Evolutionary conservation across 2,113 vertebrate genomes (phyloP).

Genomic region (Psilopogon haemacephalus): DNA sequence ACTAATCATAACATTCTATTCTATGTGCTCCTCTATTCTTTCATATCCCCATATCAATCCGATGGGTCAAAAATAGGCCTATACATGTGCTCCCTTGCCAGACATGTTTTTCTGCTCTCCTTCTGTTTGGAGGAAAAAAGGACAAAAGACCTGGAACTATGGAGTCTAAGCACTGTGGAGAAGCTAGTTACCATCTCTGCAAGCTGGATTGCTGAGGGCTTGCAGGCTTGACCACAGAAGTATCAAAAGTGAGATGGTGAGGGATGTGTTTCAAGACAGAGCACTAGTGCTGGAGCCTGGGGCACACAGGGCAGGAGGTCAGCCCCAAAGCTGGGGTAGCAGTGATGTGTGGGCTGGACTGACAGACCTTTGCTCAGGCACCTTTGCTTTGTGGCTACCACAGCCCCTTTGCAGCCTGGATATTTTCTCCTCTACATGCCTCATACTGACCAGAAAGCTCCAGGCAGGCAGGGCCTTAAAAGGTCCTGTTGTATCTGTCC

Average conservation of each 20-base stretch:
- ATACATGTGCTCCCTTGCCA: too few relatives aligned
- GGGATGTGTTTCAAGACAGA: not conserved
- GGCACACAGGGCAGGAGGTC: not conserved
- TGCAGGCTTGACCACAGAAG: not conserved
- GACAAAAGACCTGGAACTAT: too few relatives aligned
- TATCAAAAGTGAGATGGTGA: not conserved
- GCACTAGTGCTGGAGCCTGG: not conserved
- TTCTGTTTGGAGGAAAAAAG: too few relatives aligned
- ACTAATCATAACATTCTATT: too few relatives aligned
- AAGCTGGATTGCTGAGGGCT: too few relatives aligned
- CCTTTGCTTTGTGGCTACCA: not conserved
- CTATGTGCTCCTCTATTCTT: too few relatives aligned
- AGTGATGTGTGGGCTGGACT: not conserved
- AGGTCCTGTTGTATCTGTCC: not conserved
- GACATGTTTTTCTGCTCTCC: too few relatives aligned
- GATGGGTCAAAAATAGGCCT: too few relatives aligned
- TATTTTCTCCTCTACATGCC: not conserved
- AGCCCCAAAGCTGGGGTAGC: not conserved
- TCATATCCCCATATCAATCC: too few relatives aligned
- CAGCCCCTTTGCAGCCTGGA: not conserved
- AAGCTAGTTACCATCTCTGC: too few relatives aligned
- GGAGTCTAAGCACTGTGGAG: too few relatives aligned
- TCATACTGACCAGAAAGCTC: not conserved
- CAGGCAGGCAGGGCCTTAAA: not conserved
- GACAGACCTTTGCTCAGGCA: not conserved